Conservation (phyloP, 1,140 invertebrate species). For the Eurosta solidaginis region DNA sequence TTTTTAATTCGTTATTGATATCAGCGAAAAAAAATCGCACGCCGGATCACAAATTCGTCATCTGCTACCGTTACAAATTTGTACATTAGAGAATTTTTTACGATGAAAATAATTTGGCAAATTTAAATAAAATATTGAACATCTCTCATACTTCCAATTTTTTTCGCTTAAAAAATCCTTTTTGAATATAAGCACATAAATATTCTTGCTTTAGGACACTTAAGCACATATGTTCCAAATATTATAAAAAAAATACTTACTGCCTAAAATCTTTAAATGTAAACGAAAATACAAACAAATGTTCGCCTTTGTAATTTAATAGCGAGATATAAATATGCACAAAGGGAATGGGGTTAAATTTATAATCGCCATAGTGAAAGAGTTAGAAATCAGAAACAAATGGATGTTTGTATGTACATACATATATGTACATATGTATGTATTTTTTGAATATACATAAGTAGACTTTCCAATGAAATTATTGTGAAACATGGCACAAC, state of each 20-base stretch:
- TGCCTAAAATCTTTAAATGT: background rate
- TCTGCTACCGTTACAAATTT: no score
- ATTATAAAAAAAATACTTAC: background rate
- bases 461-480: background rate
- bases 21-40: no score
- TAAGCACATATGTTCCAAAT: slow-evolving; percentile 6
- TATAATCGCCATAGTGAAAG: background rate
- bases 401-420: no score
- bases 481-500: background rate
- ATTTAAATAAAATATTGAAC: no score
- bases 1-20: no score
- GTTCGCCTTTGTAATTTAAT: slow-evolving; percentile 3
- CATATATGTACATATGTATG: no score
- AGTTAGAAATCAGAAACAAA: background rate
- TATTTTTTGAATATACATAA: background rate
- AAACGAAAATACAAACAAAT: background rate
- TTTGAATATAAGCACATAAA: no score
- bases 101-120: no score
- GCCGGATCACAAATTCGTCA: no score
- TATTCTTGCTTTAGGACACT: background rate
- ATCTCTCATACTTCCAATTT: no score
- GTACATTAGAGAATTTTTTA: no score
- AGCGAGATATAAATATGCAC: background rate
- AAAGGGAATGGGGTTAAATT: background rate
- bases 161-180: no score